These are phyloP conservation scores for Ophraella communa DNA, from an alignment of 2,888 invertebrate species.

Conservation along the genomic window DNA sequence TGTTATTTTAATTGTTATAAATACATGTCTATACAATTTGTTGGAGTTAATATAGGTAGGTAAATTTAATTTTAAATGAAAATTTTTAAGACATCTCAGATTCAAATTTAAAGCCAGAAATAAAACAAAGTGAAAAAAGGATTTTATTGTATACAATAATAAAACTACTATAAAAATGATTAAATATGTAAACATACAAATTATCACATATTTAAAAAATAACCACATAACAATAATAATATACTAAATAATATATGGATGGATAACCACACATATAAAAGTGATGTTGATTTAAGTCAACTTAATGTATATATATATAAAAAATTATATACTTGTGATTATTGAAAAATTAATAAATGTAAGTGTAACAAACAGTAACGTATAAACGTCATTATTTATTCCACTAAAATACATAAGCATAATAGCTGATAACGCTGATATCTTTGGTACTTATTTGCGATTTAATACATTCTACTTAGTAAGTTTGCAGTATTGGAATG, in stretches of 20 bases:
- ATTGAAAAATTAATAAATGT: constrained; percentile 19
- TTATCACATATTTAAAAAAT: constrained; percentile 34
- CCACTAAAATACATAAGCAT: constrained; percentile 27
- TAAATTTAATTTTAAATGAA: too few relatives aligned
- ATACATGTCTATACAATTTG: too few relatives aligned
- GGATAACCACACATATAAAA: constrained; percentile 26
- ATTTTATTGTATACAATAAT: too few relatives aligned
- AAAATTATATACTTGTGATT: constrained; percentile 23
- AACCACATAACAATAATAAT: constrained; percentile 24
- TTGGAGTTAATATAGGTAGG: too few relatives aligned
- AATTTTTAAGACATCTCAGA: too few relatives aligned
- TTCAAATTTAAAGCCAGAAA: too few relatives aligned
- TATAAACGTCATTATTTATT: too few relatives aligned
- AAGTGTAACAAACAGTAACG: constrained; percentile 26
- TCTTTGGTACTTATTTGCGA: constrained; percentile 35
- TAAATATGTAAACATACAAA: constrained; percentile 19
- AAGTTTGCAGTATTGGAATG: background rate
- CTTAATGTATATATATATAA: constrained; percentile 21
- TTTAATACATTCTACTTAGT: constrained; percentile 2
- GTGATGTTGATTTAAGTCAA: constrained; percentile 31
- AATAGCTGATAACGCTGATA: constrained; percentile 33
- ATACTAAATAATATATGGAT: constrained; percentile 23
- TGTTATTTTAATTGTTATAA: too few relatives aligned
- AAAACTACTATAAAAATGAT: constrained; percentile 13
- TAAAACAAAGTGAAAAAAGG: too few relatives aligned